These are phyloP conservation scores for Potamilus streckersoni DNA, from an alignment of 1,140 invertebrate species.

Conservation along the genomic window DNA sequence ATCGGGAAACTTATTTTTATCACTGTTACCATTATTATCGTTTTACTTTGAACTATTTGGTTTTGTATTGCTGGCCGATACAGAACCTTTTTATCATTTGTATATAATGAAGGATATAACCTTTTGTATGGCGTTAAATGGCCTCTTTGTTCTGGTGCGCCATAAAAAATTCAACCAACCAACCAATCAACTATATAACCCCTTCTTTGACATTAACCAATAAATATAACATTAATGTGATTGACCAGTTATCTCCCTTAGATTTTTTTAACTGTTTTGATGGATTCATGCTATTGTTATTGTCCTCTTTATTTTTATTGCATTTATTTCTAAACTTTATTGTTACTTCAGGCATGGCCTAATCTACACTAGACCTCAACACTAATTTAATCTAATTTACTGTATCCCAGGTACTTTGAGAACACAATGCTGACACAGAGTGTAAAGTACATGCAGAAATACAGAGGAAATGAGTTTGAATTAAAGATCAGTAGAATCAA, in stretches of 20 bases:
- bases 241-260: neutral
- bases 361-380: neutral
- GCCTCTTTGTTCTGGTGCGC: too few species aligned
- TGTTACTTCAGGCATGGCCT: neutral
- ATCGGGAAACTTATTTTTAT: too few species aligned
- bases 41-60: too few species aligned
- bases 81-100: too few species aligned
- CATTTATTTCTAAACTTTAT: neutral
- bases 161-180: too few species aligned
- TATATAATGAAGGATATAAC: too few species aligned
- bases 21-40: too few species aligned
- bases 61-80: too few species aligned
- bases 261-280: neutral
- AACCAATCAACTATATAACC: too few species aligned
- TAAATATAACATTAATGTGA: neutral
- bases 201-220: neutral
- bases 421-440: slow-evolving; percentile 84
- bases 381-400: neutral
- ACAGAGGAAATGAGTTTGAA: slow-evolving; percentile 94
- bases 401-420: slow-evolving; percentile 52
- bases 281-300: neutral
- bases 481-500: slow-evolving; percentile 97
- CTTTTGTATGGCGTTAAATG: too few species aligned
- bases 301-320: neutral
- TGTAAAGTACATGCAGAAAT: slow-evolving; percentile 99